phyloP scores from a whole-genome alignment of 1,140 invertebrate genomes.

The Hestina assimilis region DNA sequence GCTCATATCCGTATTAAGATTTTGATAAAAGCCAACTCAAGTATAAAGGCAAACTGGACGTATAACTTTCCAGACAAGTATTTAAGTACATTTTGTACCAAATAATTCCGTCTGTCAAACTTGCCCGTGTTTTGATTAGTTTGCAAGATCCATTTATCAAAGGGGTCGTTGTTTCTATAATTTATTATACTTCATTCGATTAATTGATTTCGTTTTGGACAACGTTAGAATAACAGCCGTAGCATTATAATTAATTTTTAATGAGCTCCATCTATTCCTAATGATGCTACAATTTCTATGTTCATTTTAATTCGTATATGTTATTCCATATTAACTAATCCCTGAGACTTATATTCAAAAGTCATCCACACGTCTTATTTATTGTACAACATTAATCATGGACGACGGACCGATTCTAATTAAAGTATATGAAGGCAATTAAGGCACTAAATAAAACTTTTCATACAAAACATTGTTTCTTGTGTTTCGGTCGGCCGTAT shows the following conservation, averaged over 20 bases:
- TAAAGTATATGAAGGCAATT: slow-evolving; percentile 71
- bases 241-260: neutral
- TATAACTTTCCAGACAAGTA: slow-evolving; percentile 16
- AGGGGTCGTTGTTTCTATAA: neutral
- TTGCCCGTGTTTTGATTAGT: neutral
- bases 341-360: slow-evolving; percentile 4
- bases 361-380: slow-evolving; percentile 48
- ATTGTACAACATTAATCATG: slow-evolving; percentile 63
- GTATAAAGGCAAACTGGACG: neutral
- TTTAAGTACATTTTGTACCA: slow-evolving; percentile 18
- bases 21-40: slow-evolving; percentile 2
- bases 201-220: slow-evolving; percentile 3
- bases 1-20: neutral
- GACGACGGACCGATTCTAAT: slow-evolving; percentile 53
- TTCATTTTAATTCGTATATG: neutral
- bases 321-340: neutral
- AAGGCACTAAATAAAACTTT: slow-evolving; percentile 65
- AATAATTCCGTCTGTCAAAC: slow-evolving; percentile 23
- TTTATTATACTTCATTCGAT: neutral
- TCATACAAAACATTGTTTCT: slow-evolving; percentile 70
- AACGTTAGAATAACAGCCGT: neutral
- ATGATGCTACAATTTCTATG: neutral
- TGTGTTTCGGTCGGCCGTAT: slow-evolving; percentile 44
- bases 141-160: slow-evolving; percentile 3
- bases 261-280: slow-evolving; percentile 7